phyloP scores from a whole-genome alignment of 2,797 vertebrate genomes.

The Paguma larvata region DNA sequence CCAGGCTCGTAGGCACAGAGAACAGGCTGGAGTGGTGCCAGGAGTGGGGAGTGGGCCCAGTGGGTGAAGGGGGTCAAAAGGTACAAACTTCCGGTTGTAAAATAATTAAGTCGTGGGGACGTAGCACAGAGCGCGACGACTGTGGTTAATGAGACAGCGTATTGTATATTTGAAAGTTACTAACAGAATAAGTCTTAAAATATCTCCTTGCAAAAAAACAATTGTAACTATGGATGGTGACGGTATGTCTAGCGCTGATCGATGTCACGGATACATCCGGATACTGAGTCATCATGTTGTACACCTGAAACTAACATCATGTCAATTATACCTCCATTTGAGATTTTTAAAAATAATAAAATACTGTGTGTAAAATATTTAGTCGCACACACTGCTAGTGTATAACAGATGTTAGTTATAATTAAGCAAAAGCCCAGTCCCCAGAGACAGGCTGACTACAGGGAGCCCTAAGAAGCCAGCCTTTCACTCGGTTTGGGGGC shows the following conservation, averaged over 20 bases:
- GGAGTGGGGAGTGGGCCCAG: background rate
- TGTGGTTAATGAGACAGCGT: background rate
- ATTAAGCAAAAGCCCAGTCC: background rate
- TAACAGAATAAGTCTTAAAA: background rate
- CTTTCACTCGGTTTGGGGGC: background rate
- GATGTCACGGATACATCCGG: background rate
- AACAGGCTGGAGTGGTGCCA: background rate
- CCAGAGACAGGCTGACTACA: background rate
- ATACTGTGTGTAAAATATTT: background rate
- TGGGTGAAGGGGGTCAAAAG: background rate
- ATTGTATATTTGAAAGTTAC: background rate
- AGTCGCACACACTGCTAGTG: background rate
- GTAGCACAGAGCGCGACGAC: accelerated
- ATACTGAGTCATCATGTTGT: background rate
- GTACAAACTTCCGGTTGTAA: background rate
- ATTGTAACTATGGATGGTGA: background rate
- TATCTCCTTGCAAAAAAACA: background rate
- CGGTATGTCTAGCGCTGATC: background rate
- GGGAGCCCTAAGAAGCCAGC: background rate
- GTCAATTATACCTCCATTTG: background rate
- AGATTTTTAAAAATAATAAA: background rate
- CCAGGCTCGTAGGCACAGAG: background rate
- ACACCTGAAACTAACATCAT: background rate
- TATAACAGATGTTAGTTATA: background rate
- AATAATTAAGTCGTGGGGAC: background rate